phyloP scores from a whole-genome alignment of 2,888 invertebrate genomes.

The Platerodrilus igneus region DNA sequence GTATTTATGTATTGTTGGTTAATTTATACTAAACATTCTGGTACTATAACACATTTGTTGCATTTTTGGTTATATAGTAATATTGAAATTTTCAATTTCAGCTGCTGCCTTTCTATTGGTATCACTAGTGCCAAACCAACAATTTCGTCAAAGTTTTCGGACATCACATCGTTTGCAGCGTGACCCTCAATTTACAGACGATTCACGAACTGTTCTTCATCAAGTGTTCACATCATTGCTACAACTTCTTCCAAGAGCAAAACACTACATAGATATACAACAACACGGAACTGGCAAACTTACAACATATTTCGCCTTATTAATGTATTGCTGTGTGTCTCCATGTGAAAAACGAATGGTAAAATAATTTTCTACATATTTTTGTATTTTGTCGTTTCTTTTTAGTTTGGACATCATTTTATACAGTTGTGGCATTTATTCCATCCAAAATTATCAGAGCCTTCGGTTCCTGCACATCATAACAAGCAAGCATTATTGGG shows the following conservation, averaged over 20 bases:
- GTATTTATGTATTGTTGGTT: no score
- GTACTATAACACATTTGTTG: no score
- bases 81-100: no score
- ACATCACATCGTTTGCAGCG: slow-evolving; percentile 51
- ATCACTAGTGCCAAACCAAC: slow-evolving; percentile 84
- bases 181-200: slow-evolving; percentile 51
- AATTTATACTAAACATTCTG: no score
- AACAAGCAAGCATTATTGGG: slow-evolving; percentile 90
- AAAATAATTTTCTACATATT: slow-evolving; percentile 15
- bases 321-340: slow-evolving; percentile 87
- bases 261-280: slow-evolving; percentile 80
- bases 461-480: slow-evolving; percentile 90
- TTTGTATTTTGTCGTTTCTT: slow-evolving; percentile 42
- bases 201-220: slow-evolving; percentile 55
- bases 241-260: slow-evolving; percentile 73
- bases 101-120: slow-evolving; percentile 88
- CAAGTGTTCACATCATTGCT: slow-evolving; percentile 71
- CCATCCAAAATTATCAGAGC: slow-evolving; percentile 91
- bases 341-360: slow-evolving; percentile 92
- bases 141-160: slow-evolving; percentile 85
- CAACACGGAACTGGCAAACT: slow-evolving; percentile 88
- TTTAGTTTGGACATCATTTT: slow-evolving; percentile 93
- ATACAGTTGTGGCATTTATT: slow-evolving; percentile 90
- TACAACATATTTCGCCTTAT: slow-evolving; percentile 86
- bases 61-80: no score